These are phyloP conservation scores for Loxodonta africana DNA, from an alignment of 2,113 vertebrate genomes.

Conservation along the genomic window DNA sequence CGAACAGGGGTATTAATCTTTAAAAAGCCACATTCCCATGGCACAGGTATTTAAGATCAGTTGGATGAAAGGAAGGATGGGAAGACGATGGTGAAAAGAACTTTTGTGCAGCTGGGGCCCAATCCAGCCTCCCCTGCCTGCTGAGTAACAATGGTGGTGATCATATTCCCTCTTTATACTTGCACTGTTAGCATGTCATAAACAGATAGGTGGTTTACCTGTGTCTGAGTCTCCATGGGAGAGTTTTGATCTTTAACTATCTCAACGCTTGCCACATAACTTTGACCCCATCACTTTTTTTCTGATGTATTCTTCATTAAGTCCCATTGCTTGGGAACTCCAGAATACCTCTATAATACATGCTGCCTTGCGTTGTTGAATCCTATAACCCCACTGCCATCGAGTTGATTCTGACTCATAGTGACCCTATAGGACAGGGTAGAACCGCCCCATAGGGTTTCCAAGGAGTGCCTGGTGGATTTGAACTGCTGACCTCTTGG, in stretches of 20 bases:
- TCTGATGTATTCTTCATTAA: not conserved
- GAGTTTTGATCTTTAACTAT: not conserved
- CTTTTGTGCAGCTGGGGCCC: not conserved
- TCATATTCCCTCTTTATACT: not conserved
- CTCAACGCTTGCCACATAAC: not conserved
- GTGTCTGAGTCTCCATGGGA: not conserved
- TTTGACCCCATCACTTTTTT: not conserved
- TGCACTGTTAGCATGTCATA: not conserved
- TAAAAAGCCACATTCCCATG: not conserved
- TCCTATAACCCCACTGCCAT: not conserved
- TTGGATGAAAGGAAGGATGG: not conserved
- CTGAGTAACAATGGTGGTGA: not conserved
- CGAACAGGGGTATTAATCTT: not conserved
- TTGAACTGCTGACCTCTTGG: too few relatives aligned
- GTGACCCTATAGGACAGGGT: too few relatives aligned
- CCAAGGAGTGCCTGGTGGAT: too few relatives aligned
- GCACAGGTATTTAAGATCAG: not conserved
- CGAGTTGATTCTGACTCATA: too few relatives aligned
- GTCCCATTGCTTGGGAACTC: not conserved
- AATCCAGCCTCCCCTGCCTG: not conserved
- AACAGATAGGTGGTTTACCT: not conserved
- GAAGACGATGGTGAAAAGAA: not conserved
- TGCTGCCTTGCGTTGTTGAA: not conserved
- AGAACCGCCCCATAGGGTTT: too few relatives aligned
- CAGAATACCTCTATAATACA: not conserved